Evolutionary conservation across 2,113 vertebrate genomes (phyloP), one percentile per base, ranked within the genome.

Genomic region (Entomyzon cyanotis): DNA sequence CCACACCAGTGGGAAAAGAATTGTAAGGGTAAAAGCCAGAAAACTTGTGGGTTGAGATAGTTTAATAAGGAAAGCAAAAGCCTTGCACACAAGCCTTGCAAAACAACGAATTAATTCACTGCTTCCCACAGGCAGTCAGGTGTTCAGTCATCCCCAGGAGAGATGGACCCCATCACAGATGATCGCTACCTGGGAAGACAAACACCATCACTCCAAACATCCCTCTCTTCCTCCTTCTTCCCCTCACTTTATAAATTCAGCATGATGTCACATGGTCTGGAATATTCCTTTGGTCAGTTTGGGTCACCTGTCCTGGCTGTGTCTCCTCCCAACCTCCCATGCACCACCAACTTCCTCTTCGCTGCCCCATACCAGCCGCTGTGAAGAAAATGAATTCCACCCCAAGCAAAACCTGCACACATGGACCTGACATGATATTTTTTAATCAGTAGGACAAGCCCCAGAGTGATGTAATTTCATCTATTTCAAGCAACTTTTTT

Each of bases 161-260:
- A 62, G 39, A 30, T 76, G 11, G n/a, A 7, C 6, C 14, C 11
- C 47, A 35, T 60, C 53, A 60, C 9, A 10, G 0, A 0, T 22
- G 60, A 35, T 3, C 1, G 13, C 53, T 31, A 16, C 41, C 62
- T 42, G 41, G n/a, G 39, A 83, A 76, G 41, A 69, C 24, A 68
- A 55, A 41, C 3, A 4, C 7, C 16, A n/a, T n/a, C 9, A 31
- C 10, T 58, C 18, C 44, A 44, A 50, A 74, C 11, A 50, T 18
- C 2, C 7, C 21, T 22, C 41, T 30, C 17, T 76, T 17, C 41
- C 24, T 55, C 17, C 16, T 44, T 44, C 42, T 44, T 47, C 41
- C 9, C 21, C 11, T 3, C 2, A 6, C 21, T 62, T 83, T 41
- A 20, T 37, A 49, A 23, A 13, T 12, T 42, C 12, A 69, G 10